Evolutionary conservation across 1,140 invertebrate genomes (phyloP), one percentile per base, ranked within the genome.

Genomic region (Cecropterus lyciades): DNA sequence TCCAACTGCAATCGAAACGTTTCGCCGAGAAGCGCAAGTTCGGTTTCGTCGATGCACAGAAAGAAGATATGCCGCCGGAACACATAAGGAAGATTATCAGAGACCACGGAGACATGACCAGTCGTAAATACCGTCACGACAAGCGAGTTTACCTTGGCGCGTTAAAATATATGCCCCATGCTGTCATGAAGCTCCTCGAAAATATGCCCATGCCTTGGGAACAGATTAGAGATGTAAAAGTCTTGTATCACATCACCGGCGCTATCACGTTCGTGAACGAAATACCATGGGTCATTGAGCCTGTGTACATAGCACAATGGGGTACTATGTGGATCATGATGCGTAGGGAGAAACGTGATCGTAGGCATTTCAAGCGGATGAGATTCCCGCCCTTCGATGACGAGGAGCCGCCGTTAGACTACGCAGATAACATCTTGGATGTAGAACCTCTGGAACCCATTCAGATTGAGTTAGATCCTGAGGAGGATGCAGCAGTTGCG

Each of bases 191-290:
- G 85, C 93, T 99, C 0, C 87, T 99, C 64, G 99, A 99, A 93
- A 99, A 99, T 85, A 99, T 99, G 99, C 99, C 99, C 0, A 99
- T 99, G 99, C 99, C 99, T 0, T 99, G 99, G 99, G 99, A 99
- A 92, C 99, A 99, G 93, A 99, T 99, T 70, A 93, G 99, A 74
- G 99, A 99, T 93, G 98, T 99, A 0, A 97, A 98, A 92, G 98
- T 99, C 1, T 92, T 99, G 4, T 99, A 99, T 88, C 99, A 99
- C 80, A 99, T 99, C 45, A 99, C 98, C 10, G 98, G 99, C 68
- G 99, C 99, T n/a, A 99, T 99, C 57, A 99, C 99, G 20, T 99
- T 99, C 93, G 98, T 99, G 7, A 99, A 99, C 94, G 99, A 99
- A 94, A 99, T 99, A 82, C 99, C 99, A 17, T 99, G 98, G 98